A percentile compares a stretch with the other conserved stretches of the same genome.
Evolutionary conservation across 2,888 invertebrate genomes (phyloP).

Genomic region (Kuschelorhynchus macadamiae): DNA sequence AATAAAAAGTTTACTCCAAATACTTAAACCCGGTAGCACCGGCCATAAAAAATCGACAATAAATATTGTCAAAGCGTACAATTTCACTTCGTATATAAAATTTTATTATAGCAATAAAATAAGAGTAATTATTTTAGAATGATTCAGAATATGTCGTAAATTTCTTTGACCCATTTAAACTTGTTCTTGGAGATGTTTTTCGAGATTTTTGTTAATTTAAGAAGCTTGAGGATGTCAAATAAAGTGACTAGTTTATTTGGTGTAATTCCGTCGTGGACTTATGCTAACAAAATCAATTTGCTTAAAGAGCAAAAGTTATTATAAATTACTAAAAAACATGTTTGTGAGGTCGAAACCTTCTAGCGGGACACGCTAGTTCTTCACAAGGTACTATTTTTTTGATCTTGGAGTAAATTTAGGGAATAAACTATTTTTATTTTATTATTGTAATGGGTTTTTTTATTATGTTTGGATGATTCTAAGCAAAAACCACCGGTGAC

Average conservation of each 20-base stretch:
- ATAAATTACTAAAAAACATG: no score
- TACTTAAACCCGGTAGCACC: slow-evolving; percentile 24
- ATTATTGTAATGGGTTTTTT: no score
- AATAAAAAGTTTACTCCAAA: slow-evolving; percentile 6
- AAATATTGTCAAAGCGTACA: slow-evolving; percentile 39
- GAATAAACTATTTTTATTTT: no score
- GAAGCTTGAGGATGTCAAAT: slow-evolving; percentile 9
- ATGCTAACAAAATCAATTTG: no score
- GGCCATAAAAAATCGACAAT: slow-evolving; percentile 34
- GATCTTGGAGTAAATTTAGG: no score
- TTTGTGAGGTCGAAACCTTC: no score
- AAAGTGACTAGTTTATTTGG: slow-evolving; percentile 8
- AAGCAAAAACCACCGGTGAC: no score
- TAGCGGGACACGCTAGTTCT: no score
- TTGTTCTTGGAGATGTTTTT: slow-evolving; percentile 36
- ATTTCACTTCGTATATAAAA: slow-evolving; percentile 44
- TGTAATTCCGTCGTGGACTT: no score
- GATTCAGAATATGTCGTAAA: slow-evolving; percentile 33
- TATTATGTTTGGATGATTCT: no score
- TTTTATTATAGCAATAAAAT: slow-evolving; percentile 44
- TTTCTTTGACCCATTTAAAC: slow-evolving; percentile 41
- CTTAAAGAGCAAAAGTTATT: no score
- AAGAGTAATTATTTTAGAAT: slow-evolving; percentile 44
- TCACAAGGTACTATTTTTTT: no score
- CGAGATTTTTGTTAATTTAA: slow-evolving; percentile 17